Evolutionary conservation across 2,797 vertebrate genomes (phyloP).

Genomic region (Poeciliopsis turneri): DNA sequence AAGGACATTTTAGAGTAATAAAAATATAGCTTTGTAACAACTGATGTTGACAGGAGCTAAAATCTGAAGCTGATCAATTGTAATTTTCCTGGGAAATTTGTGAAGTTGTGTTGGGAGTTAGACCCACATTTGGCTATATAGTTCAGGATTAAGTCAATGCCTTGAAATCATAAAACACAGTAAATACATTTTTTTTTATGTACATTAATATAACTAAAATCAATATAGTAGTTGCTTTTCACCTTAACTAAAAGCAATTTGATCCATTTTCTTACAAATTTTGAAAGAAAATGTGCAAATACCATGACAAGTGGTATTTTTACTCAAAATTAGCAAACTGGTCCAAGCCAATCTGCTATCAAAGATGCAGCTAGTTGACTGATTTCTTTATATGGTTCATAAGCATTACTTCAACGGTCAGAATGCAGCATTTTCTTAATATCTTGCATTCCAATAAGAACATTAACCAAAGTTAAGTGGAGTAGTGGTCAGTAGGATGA

Average conservation of each 20-base stretch:
- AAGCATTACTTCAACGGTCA: conserved; percentile 22
- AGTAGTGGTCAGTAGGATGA: conserved; percentile 1
- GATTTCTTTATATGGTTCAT: conserved; percentile 29
- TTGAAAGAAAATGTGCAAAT: not conserved
- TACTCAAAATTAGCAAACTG: not conserved
- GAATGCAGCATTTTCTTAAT: not conserved
- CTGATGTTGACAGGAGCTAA: not conserved
- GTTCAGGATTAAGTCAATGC: not conserved
- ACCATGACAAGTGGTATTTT: not conserved
- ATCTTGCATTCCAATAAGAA: not conserved
- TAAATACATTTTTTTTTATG: not conserved
- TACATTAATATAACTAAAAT: not conserved
- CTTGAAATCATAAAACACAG: not conserved
- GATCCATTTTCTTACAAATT: not conserved
- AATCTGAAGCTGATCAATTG: not conserved
- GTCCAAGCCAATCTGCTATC: conserved; percentile 2
- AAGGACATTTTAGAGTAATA: not conserved
- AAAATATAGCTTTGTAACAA: not conserved
- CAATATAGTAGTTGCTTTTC: not conserved
- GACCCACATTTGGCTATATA: not conserved
- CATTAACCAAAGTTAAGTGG: conserved; percentile 4
- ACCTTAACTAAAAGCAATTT: not conserved
- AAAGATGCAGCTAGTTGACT: conserved; percentile 41
- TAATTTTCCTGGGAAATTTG: not conserved
- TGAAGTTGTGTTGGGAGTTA: not conserved